phyloP scores from a whole-genome alignment of 2,888 invertebrate genomes.

The Syritta pipiens region DNA sequence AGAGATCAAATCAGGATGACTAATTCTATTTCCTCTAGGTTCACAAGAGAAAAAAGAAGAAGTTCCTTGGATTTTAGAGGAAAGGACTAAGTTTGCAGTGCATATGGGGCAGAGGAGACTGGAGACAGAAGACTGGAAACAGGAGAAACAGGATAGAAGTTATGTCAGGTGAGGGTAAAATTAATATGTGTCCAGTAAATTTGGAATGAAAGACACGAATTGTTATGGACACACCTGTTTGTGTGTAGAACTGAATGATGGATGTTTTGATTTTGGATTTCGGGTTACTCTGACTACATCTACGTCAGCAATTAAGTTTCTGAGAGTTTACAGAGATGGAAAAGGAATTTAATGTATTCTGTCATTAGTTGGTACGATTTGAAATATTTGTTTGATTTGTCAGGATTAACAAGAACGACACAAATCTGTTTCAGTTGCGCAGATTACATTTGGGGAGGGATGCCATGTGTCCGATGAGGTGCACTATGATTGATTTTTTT shows the following conservation, averaged over 20 bases:
- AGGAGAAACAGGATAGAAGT: too few species aligned
- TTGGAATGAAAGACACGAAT: not conserved
- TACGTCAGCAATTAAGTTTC: not conserved
- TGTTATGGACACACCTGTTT: slow-evolving; percentile 1
- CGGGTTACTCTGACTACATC: not conserved
- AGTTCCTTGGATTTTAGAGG: not conserved
- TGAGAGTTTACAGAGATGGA: too few species aligned
- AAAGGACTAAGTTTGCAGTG: slow-evolving; percentile 26
- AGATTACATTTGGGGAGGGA: too few species aligned
- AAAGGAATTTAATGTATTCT: too few species aligned
- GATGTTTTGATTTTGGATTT: slow-evolving; percentile 3
- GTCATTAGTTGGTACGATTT: too few species aligned
- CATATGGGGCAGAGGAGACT: not conserved
- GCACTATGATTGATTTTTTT: too few species aligned
- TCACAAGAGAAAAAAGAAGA: not conserved
- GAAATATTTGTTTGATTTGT: too few species aligned
- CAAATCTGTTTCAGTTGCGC: too few species aligned
- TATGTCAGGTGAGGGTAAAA: slow-evolving; percentile 14
- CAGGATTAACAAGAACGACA: too few species aligned
- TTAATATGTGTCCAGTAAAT: slow-evolving; percentile 29
- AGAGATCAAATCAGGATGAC: slow-evolving; percentile 56
- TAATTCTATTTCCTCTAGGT: slow-evolving; percentile 38
- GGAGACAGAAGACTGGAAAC: not conserved
- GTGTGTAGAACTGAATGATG: slow-evolving; percentile 24
- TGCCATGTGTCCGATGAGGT: too few species aligned